Percentiles rank a stretch among this genome's conserved stretches.
These are phyloP conservation scores for Bubalus kerabau DNA, from an alignment of 2,113 vertebrate genomes.

Conservation along the genomic window DNA sequence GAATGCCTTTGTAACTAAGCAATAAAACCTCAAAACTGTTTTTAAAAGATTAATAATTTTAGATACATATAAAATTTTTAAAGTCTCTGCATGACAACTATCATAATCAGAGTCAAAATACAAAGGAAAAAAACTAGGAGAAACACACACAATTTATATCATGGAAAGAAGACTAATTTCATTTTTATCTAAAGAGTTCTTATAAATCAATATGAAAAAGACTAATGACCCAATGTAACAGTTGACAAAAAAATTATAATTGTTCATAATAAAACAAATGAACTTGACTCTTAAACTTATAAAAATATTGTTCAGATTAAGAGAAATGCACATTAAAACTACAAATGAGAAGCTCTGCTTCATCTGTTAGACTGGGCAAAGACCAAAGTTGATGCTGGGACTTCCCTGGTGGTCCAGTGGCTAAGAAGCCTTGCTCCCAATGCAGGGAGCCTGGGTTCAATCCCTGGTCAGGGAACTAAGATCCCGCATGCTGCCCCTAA, in stretches of 20 bases:
- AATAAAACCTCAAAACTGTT: background rate
- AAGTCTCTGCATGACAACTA: background rate
- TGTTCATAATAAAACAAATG: background rate
- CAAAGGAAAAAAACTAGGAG: background rate
- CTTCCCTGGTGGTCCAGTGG: background rate
- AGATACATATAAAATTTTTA: background rate
- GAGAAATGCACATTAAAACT: background rate
- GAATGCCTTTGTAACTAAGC: background rate
- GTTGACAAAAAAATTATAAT: background rate
- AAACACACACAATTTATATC: background rate
- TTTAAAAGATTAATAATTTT: background rate
- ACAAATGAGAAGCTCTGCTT: background rate
- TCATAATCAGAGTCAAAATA: background rate
- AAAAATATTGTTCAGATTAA: background rate
- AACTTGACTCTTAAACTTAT: background rate
- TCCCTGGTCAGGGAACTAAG: background rate
- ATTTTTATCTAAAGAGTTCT: background rate
- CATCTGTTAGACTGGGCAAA: background rate
- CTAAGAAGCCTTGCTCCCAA: background rate
- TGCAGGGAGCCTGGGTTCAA: background rate
- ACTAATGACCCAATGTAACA: background rate
- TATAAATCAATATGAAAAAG: background rate
- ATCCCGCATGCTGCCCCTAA: background rate
- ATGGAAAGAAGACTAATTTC: background rate
- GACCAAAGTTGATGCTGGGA: background rate